Conservation (phyloP, 2,888 invertebrate species). For the Lysandra bellargus region DNA sequence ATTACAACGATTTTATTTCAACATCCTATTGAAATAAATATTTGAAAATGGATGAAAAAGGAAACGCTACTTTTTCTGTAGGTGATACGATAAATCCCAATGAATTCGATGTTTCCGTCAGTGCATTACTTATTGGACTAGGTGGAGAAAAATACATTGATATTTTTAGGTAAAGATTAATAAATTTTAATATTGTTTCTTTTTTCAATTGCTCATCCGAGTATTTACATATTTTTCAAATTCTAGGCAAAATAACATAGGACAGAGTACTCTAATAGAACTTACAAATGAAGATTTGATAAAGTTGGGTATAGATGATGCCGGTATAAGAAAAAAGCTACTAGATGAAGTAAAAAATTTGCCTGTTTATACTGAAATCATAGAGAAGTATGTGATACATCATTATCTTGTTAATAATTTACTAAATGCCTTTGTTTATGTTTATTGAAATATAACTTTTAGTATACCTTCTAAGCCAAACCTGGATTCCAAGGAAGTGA, state of each 20-base stretch:
- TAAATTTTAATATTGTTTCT: neutral
- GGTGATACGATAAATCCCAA: conserved; percentile 58
- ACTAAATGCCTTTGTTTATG: neutral
- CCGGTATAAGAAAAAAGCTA: conserved; percentile 57
- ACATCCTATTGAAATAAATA: neutral
- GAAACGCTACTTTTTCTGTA: conserved; percentile 39
- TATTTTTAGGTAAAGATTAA: conserved; percentile 60
- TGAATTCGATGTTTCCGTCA: conserved; percentile 66
- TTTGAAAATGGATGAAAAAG: conserved; percentile 35
- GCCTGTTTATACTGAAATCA: conserved; percentile 61
- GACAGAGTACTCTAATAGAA: conserved; percentile 66
- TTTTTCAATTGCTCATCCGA: too few species aligned
- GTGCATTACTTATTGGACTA: conserved; percentile 60
- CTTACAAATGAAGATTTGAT: conserved; percentile 67
- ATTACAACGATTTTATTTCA: neutral
- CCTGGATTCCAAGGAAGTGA: conserved; percentile 59
- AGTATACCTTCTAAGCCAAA: conserved; percentile 39
- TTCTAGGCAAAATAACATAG: conserved; percentile 66
- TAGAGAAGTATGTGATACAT: conserved; percentile 37
- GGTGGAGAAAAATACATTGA: conserved; percentile 70
- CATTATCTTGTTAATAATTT: neutral
- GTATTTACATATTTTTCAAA: conserved; percentile 27
- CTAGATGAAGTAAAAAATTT: conserved; percentile 63
- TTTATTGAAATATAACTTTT: conserved; percentile 3
- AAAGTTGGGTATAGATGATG: conserved; percentile 66